A percentile compares a stretch with the other conserved stretches of the same genome.
Evolutionary conservation across 2,113 vertebrate genomes (phyloP).

Genomic region (Neotoma lepida): DNA sequence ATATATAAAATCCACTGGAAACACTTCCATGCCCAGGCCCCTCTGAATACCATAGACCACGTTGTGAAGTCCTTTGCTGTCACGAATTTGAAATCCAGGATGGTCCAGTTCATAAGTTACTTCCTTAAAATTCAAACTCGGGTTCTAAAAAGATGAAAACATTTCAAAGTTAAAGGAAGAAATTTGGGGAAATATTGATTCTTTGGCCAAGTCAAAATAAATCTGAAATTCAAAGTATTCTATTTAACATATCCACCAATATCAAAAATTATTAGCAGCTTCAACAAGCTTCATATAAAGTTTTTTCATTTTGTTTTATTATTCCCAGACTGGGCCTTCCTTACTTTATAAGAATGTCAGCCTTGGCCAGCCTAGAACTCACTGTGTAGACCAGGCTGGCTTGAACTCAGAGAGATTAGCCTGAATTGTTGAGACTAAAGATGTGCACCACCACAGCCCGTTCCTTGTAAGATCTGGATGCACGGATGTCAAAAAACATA

Average conservation of each 20-base stretch:
- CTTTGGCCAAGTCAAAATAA: constrained; percentile 21
- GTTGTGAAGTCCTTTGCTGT: constrained; percentile 97
- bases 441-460: not conserved
- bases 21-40: constrained; percentile 96
- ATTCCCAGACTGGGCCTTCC: not conserved
- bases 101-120: constrained; percentile 99
- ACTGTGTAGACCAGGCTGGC: not conserved
- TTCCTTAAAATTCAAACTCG: constrained; percentile 97
- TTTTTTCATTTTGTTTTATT: not conserved
- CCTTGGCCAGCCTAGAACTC: not conserved
- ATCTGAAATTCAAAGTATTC: constrained; percentile 10
- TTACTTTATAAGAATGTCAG: not conserved
- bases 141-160: constrained; percentile 88
- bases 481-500: not conserved
- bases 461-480: not conserved
- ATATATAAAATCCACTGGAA: constrained; percentile 98
- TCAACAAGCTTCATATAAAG: not conserved
- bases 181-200: not conserved
- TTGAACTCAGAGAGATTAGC: not conserved
- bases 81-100: constrained; percentile 95
- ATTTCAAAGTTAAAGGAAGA: constrained; percentile 50
- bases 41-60: constrained; percentile 98
- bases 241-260: not conserved
- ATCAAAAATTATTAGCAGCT: not conserved
- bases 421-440: not conserved